Evolutionary conservation across 2,113 vertebrate genomes (phyloP).

Genomic region (Formicarius rufipectus): DNA sequence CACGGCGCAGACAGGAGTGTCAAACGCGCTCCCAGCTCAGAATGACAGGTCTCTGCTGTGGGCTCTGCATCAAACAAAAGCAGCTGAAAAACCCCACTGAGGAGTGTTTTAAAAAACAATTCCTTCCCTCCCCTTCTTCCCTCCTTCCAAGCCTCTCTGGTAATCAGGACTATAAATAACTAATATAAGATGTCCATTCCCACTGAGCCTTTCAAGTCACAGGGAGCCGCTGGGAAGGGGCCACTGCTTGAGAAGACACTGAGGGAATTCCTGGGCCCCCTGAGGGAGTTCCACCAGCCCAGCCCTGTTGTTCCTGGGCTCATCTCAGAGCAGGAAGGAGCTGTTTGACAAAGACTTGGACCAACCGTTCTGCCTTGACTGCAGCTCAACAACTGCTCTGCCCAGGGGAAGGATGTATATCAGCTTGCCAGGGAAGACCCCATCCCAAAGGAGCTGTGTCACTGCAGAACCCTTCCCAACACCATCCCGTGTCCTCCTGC

Average conservation of each 20-base stretch:
- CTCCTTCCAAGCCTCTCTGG: not conserved
- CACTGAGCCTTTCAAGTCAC: not conserved
- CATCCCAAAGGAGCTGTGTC: not conserved
- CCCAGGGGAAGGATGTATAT: not conserved
- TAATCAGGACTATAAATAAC: not conserved
- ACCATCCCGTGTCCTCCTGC: not conserved
- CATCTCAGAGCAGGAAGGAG: not conserved
- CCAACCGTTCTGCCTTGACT: not conserved
- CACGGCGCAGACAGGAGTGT: slow-evolving; percentile 50
- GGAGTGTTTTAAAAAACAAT: not conserved
- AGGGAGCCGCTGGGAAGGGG: not conserved
- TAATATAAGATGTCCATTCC: not conserved
- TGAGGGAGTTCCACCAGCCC: not conserved
- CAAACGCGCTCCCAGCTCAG: slow-evolving; percentile 3
- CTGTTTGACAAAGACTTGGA: not conserved
- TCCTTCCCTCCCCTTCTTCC: not conserved
- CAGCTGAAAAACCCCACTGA: slow-evolving; percentile 15
- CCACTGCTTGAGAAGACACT: not conserved
- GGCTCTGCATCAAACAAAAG: slow-evolving; percentile 42
- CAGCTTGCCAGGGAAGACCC: not conserved
- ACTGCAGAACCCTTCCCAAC: not conserved
- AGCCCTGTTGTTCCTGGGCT: not conserved
- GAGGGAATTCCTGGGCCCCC: not conserved
- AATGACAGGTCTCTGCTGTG: slow-evolving; percentile 54
- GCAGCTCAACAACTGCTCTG: not conserved